Evolutionary conservation across 2,888 invertebrate genomes (phyloP).

Genomic region (Apantesis nais): DNA sequence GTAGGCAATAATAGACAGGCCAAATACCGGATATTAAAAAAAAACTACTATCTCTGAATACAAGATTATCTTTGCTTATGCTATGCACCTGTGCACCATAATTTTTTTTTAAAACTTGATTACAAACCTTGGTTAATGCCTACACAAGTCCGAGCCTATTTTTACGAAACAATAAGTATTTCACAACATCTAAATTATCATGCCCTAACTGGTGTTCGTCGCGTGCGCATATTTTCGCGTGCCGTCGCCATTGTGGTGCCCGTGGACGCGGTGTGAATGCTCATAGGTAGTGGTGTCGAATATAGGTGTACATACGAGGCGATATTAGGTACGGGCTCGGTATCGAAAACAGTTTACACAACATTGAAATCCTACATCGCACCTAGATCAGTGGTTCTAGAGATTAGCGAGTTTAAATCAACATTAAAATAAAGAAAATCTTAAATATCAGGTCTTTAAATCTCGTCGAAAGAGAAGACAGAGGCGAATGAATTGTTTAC

Average conservation of each 20-base stretch:
- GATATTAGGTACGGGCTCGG: constrained; percentile 11
- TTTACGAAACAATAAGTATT: constrained; percentile 41
- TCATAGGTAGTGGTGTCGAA: constrained; percentile 45
- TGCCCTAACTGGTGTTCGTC: constrained; percentile 51
- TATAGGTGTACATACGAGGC: constrained; percentile 26
- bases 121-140: background rate
- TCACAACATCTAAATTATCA: constrained; percentile 46
- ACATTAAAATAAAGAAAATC: too few species aligned
- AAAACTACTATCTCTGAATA: background rate
- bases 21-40: background rate
- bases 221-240: constrained; percentile 79
- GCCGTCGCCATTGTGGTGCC: constrained; percentile 68
- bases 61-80: background rate
- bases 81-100: background rate
- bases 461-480: too few species aligned
- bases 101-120: background rate
- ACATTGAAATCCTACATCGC: background rate
- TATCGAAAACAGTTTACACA: background rate
- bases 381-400: background rate
- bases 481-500: too few species aligned
- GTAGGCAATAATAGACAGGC: too few species aligned
- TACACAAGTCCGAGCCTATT: constrained; percentile 13
- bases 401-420: too few species aligned
- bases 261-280: constrained; percentile 69
- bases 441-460: too few species aligned